Evolutionary conservation across 1,140 invertebrate species (phyloP), one percentile per base, ranked within the genome.

Genomic region (Octopus sinensis): DNA sequence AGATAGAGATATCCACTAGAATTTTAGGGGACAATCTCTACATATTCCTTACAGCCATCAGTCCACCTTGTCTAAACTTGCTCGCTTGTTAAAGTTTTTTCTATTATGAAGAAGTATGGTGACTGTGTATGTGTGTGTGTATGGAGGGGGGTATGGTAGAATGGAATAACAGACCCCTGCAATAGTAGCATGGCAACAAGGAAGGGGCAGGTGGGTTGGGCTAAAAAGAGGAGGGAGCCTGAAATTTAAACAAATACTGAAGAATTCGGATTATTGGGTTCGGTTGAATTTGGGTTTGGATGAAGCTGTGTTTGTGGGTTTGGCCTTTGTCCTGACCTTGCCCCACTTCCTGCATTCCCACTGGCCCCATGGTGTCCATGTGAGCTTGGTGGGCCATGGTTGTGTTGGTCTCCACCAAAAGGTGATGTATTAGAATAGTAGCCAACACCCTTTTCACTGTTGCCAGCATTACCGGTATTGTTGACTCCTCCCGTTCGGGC

Each of bases 381-480:
- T 13, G 17, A 23, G 30, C 68, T 17, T 4, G 17, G 68, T 13
- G 68, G 68, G 17, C 68, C 68, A 73, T 23, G 17, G 3, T 13
- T 73, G 30, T 23, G 17, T 13, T 23, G 17, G 68, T 73, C 17
- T 4, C 68, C 68, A 43, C 30, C 30, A 43, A 43, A 43, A n/a
- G 68, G 30, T n/a, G 68, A n/a, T 9, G 68, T 73, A 73, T 73
- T 73, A 9, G 68, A 73, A 73, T 73, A 73, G 30, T n/a, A 73
- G 6, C 68, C 68, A 6, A 23, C 13, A 13, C 68, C 68, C 68
- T 73, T 73, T 6, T 73, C 68, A 73, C 9, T 73, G 68, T 13
- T n/a, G 7, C 9, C 7, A 5, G 17, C 68, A 5, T 5, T 17
- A 23, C 68, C 68, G 6, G 68, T 73, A 17, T 23, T 43, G 30